Evolutionary conservation across 2,797 vertebrate species (phyloP).

Genomic region (Ptychobarbus kaznakovi): DNA sequence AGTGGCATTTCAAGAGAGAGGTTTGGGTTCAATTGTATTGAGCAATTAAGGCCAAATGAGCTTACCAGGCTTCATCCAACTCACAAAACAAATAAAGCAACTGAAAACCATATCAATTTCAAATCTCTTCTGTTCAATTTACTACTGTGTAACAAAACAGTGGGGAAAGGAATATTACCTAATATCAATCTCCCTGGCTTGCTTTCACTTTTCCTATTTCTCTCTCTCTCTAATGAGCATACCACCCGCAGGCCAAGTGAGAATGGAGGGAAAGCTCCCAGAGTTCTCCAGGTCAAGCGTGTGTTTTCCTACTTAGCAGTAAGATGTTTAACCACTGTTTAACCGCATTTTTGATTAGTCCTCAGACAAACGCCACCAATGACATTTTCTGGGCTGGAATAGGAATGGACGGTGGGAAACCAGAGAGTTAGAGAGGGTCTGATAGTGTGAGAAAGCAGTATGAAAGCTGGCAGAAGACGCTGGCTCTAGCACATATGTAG

Average conservation of each 20-base stretch:
- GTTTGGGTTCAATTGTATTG: slow-evolving; percentile 2
- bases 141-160: slow-evolving; percentile 34
- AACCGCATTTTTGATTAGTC: slow-evolving; percentile 62
- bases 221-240: slow-evolving; percentile 54
- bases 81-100: slow-evolving; percentile 36
- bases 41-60: slow-evolving; percentile 30
- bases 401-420: slow-evolving; percentile 52
- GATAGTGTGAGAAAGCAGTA: slow-evolving; percentile 59
- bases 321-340: slow-evolving; percentile 59
- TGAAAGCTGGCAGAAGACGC: slow-evolving; percentile 47
- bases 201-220: background rate
- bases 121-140: slow-evolving; percentile 16
- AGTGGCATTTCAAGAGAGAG: background rate
- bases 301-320: slow-evolving; percentile 61
- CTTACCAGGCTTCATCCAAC: background rate
- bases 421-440: slow-evolving; percentile 46
- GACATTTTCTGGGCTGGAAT: slow-evolving; percentile 57
- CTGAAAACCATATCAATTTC: slow-evolving; percentile 12
- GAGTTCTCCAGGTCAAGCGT: slow-evolving; percentile 61
- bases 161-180: slow-evolving; percentile 50
- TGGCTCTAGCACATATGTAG: slow-evolving; percentile 3
- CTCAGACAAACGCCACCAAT: slow-evolving; percentile 54
- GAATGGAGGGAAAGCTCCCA: slow-evolving; percentile 46
- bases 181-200: slow-evolving; percentile 49
- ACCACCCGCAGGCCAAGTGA: slow-evolving; percentile 54